These are phyloP conservation scores for Ericerus pela DNA, from an alignment of 1,140 invertebrate species.

Conservation along the genomic window DNA sequence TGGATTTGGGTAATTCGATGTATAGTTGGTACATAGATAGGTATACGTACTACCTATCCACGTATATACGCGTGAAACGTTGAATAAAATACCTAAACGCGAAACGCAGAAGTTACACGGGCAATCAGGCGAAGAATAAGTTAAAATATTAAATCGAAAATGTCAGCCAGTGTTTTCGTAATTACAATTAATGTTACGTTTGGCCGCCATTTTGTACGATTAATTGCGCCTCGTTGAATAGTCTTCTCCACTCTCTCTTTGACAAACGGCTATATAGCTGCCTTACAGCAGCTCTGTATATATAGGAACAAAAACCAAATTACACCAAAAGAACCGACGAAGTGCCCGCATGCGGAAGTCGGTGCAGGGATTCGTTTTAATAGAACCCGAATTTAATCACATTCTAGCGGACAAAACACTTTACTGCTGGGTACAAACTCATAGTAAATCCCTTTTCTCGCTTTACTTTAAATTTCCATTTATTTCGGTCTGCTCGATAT, in stretches of 20 bases:
- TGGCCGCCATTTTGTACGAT: slow-evolving; percentile 8
- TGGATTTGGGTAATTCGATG: no score
- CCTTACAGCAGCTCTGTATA: no score
- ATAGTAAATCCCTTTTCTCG: slow-evolving; percentile 1
- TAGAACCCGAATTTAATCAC: slow-evolving; percentile 11
- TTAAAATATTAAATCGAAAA: slow-evolving; percentile 10
- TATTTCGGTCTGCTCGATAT: no score
- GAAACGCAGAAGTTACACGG: no score
- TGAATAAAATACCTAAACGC: no score
- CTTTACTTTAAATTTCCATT: slow-evolving; percentile 10
- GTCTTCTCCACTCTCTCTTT: no score
- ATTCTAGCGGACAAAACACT: slow-evolving; percentile 7
- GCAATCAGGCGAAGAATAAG: slow-evolving; percentile 3
- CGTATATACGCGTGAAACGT: no score
- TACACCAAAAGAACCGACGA: not conserved
- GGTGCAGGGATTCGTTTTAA: slow-evolving; percentile 4
- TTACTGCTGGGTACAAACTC: slow-evolving; percentile 6
- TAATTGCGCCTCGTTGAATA: slow-evolving; percentile 6
- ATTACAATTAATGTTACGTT: slow-evolving; percentile 9
- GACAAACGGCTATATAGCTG: slow-evolving; percentile 1
- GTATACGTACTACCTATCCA: no score
- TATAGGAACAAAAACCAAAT: no score
- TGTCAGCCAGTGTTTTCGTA: slow-evolving; percentile 4
- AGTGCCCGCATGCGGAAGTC: not conserved
- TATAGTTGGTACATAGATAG: no score